Evolutionary conservation across 1,140 invertebrate species (phyloP), one percentile per base, ranked within the genome.

Genomic region (Drosophila bocki): DNA sequence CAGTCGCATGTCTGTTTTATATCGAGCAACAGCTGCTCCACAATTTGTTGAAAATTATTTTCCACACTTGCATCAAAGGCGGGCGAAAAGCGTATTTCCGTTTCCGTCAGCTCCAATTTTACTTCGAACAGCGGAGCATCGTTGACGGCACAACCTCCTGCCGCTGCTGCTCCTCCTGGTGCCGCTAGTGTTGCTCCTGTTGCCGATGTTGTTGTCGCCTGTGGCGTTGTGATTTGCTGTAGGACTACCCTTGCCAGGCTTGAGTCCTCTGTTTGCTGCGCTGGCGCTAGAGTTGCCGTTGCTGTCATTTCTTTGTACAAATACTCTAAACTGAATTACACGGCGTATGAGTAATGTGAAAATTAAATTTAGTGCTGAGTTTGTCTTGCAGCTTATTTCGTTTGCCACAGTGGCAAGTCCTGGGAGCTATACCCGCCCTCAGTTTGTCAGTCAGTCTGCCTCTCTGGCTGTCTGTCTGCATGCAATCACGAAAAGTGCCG

Each of bases 41-140:
- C 91, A 85, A 92, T 92, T 88, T 92, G 91, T 85, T 92, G 91
- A 85, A 92, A 92, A 91, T 91, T 92, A 82, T 91, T 91, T 83
- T 91, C 81, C 70, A 77, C 88, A 86, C 91, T 91, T 74, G 74
- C 76, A 71, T 91, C 87, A 78, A 92, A 91, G 65, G 82, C 87
- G 68, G 91, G 91, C 72, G 81, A 82, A 81, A 92, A 92, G 78
- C 64, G 82, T 91, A 92, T 91, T 91, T 86, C 91, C 76, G 82
- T 81, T 83, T 92, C 84, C 76, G 84, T 76, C 82, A 92, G 80
- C 74, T 91, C 90, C 81, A 92, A 83, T 92, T 92, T 91, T 48
- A 92, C 91, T 82, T 92, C 91, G 78, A 92, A 92, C 51, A 92
- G 86, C 47, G 91, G 88, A 74, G 78, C 61, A 90, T 83, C 82